Evolutionary conservation across 2,797 vertebrate genomes (phyloP).

Genomic region (Fratercula arctica): DNA sequence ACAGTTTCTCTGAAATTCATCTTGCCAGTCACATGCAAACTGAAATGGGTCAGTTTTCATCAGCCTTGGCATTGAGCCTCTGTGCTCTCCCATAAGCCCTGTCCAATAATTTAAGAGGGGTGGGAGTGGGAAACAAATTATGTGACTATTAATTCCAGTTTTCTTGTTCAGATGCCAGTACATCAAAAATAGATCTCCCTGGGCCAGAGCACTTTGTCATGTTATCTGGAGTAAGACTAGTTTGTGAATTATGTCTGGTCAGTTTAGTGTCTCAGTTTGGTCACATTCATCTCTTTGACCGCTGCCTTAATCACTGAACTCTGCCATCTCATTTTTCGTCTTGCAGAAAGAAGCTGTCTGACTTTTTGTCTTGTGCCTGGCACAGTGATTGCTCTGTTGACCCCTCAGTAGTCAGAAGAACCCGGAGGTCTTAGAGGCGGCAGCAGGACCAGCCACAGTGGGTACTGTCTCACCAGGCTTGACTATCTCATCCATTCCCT

Average conservation of each 20-base stretch:
- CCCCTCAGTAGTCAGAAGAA: neutral
- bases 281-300: constrained; percentile 39
- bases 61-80: neutral
- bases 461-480: neutral
- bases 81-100: neutral
- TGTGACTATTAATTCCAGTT: constrained; percentile 21
- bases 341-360: constrained; percentile 9
- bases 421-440: neutral
- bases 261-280: neutral
- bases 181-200: constrained; percentile 19
- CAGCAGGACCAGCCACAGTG: neutral
- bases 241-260: constrained; percentile 19
- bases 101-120: neutral
- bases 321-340: constrained; percentile 23
- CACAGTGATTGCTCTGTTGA: neutral
- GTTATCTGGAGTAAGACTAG: neutral
- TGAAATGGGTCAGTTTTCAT: constrained; percentile 38
- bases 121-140: constrained; percentile 5
- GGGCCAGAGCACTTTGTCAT: neutral
- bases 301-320: constrained; percentile 31
- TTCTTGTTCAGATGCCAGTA: neutral
- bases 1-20: constrained; percentile 22
- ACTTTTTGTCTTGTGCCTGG: neutral
- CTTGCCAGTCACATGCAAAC: neutral
- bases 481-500: neutral